Percentiles rank a stretch among this genome's conserved stretches.
phyloP scores from a whole-genome alignment of 35 echinoderm and acorn worm genomes.

The Lytechinus variegatus region DNA sequence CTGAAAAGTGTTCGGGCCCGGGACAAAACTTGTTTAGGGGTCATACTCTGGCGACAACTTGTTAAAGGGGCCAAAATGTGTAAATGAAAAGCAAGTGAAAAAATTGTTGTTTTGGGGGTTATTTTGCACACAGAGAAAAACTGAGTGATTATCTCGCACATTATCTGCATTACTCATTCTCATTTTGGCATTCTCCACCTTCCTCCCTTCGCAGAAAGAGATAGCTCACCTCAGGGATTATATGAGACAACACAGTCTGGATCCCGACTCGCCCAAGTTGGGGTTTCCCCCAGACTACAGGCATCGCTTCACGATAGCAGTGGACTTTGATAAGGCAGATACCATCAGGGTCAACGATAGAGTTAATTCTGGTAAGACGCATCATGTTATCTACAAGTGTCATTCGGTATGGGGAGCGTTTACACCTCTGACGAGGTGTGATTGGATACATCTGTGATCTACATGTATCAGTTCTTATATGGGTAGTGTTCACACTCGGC shows the following conservation, averaged over 20 bases:
- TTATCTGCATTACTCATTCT: background rate
- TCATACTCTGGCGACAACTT: too few relatives aligned
- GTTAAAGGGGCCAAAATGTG: too few relatives aligned
- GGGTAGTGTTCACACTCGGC: too few relatives aligned
- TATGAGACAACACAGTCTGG: conserved; percentile 70
- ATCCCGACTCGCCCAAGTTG: conserved; percentile 65
- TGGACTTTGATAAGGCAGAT: conserved; percentile 78
- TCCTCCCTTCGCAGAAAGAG: conserved; percentile 71
- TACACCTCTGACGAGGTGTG: too few relatives aligned
- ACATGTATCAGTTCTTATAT: too few relatives aligned
- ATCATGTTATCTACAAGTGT: background rate
- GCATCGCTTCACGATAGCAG: conserved; percentile 55
- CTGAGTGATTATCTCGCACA: background rate
- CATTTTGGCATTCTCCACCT: background rate
- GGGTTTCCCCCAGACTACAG: conserved; percentile 55
- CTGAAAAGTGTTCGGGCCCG: too few relatives aligned
- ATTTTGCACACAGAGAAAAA: too few relatives aligned
- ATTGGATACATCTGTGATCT: too few relatives aligned
- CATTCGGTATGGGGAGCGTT: too few relatives aligned
- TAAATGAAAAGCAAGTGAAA: too few relatives aligned
- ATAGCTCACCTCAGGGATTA: conserved; percentile 81
- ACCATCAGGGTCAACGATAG: conserved; percentile 75
- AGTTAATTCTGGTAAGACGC: conserved; percentile 68
- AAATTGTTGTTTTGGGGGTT: too few relatives aligned
- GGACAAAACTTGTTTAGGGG: too few relatives aligned